Evolutionary conservation across 2,888 invertebrate genomes (phyloP), one percentile per base, ranked within the genome.

Genomic region (Cataglyphis altisquamis): DNA sequence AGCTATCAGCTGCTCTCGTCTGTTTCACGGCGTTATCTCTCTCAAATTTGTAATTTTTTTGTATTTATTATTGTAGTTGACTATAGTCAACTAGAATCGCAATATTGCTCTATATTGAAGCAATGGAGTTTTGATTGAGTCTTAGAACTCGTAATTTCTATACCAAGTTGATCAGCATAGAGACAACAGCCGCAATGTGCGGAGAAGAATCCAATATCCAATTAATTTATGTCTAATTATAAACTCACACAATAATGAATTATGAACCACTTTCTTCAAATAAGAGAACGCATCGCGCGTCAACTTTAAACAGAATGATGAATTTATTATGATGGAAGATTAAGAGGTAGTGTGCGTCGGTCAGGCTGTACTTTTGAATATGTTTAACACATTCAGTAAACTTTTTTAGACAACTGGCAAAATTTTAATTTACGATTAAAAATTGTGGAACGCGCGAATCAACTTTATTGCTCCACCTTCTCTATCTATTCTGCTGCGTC

Each of bases 191-290:
- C 29, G 6, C 48, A 74, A 45, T n/a, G 57, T 25, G 74, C 32
- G 64, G n/a, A 64, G 78, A 36, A 73, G 55, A 32, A 82, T 80
- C 82, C 82, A 82, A 80, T 74, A 84, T 83, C 55, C 48, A n/a
- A 1, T 52, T 52, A 86, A 88, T 80, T 84, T 72, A 41, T 72
- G 80, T 45, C 55, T 64, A 82, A 85, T 87, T 83, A 86, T 68
- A 41, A 82, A 84, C 36, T 21, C 39, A 74, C 60, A 57, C 64
- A 62, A 32, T 57, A 25, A 57, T 70, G 32, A 52, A 64, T 63
- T 45, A 70, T 81, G 66, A 85, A 85, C 36, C 36, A 52, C 48
- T 52, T 85, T 55, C 36, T 84, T 62, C 55, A 25, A 41, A 41
- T 66, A 48, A 21, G 36, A 21, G 25, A 62, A 63, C 32, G 15